Evolutionary conservation across 2,113 vertebrate genomes (phyloP).

Genomic region (Macrotus californicus): DNA sequence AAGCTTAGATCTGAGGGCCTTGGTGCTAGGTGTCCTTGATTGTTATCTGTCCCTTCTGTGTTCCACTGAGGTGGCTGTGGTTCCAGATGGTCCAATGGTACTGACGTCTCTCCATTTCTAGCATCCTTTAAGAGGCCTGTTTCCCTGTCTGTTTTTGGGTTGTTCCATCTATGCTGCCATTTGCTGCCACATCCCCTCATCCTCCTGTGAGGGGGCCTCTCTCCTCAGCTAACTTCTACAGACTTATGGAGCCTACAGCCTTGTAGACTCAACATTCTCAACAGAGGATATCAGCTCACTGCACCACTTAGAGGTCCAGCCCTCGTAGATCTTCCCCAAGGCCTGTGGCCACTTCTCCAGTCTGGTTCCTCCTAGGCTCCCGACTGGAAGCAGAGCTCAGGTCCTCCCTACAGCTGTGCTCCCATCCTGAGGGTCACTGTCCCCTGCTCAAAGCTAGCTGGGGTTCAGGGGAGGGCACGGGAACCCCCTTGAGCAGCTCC

Average conservation of each 20-base stretch:
- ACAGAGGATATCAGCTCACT: not conserved
- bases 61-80: not conserved
- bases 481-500: not conserved
- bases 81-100: not conserved
- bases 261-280: not conserved
- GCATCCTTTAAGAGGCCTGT: not conserved
- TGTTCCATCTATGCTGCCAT: not conserved
- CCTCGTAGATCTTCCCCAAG: not conserved
- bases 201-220: not conserved
- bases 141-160: not conserved
- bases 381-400: not conserved
- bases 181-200: not conserved
- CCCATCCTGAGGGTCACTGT: accelerated
- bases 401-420: not conserved
- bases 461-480: no score
- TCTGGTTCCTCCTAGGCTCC: not conserved
- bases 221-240: no score
- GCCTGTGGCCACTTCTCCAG: not conserved
- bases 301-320: not conserved
- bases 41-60: not conserved
- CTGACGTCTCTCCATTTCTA: not conserved
- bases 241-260: not conserved
- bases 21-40: not conserved
- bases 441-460: not conserved
- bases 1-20: not conserved